A percentile compares a stretch with the other conserved stretches of the same genome.
Evolutionary conservation across 2,113 vertebrate genomes (phyloP).

Genomic region (Callipepla californica): DNA sequence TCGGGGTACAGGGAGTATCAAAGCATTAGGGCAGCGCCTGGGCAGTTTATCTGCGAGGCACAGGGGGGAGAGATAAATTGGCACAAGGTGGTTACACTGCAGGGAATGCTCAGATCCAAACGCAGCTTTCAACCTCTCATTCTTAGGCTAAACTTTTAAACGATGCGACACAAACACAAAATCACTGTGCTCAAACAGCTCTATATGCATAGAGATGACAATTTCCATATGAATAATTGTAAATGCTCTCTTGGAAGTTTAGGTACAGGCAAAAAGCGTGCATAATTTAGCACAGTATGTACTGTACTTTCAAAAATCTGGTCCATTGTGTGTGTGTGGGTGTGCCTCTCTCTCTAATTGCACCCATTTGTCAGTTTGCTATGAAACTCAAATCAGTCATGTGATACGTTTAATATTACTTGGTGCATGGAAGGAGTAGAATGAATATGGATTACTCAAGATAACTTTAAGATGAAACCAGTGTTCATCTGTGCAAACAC

Average conservation of each 20-base stretch:
- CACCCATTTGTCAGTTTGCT: slow-evolving; percentile 74
- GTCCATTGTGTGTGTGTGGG: slow-evolving; percentile 73
- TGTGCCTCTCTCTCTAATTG: slow-evolving; percentile 71
- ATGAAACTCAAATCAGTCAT: slow-evolving; percentile 66
- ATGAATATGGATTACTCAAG: slow-evolving; percentile 63
- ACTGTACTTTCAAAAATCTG: slow-evolving; percentile 73
- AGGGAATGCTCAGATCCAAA: slow-evolving; percentile 50
- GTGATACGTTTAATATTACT: slow-evolving; percentile 61
- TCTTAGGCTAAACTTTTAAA: slow-evolving; percentile 60
- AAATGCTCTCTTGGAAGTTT: slow-evolving; percentile 69
- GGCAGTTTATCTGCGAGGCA: slow-evolving; percentile 64
- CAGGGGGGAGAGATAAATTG: slow-evolving; percentile 49
- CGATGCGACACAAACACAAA: slow-evolving; percentile 60
- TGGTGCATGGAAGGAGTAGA: slow-evolving; percentile 46
- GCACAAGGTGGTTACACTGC: slow-evolving; percentile 47
- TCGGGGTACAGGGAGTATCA: slow-evolving; percentile 66
- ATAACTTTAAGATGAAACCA: slow-evolving; percentile 20
- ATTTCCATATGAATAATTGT: slow-evolving; percentile 74
- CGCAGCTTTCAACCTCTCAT: slow-evolving; percentile 8
- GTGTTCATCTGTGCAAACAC: slow-evolving; percentile 11
- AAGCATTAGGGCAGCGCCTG: slow-evolving; percentile 58
- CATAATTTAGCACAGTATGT: slow-evolving; percentile 71
- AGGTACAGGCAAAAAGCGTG: slow-evolving; percentile 68
- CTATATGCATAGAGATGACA: slow-evolving; percentile 46
- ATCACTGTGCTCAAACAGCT: slow-evolving; percentile 55